These are phyloP conservation scores for Scolopax mira DNA, from an alignment of 2,113 vertebrate species.

Conservation along the genomic window DNA sequence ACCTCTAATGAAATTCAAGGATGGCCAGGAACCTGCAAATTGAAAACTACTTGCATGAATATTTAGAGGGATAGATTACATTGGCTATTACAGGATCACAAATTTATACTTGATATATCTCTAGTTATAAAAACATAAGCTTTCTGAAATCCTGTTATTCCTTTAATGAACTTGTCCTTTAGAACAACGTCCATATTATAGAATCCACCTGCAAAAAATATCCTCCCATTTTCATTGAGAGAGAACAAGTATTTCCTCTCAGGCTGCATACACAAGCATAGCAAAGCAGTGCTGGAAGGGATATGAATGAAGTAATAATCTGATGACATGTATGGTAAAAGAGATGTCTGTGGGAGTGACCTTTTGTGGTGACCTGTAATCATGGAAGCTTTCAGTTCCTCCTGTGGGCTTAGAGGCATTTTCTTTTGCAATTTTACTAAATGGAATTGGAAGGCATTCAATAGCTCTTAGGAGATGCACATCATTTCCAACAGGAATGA, in stretches of 20 bases:
- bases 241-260: background rate
- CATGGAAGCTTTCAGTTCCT: background rate
- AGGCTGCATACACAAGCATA: background rate
- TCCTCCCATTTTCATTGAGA: background rate
- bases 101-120: background rate
- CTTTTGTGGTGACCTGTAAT: background rate
- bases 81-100: background rate
- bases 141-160: background rate
- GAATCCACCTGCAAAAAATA: slow-evolving; percentile 7
- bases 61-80: background rate
- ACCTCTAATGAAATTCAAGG: background rate
- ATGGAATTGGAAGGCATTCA: background rate
- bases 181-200: background rate
- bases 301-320: background rate
- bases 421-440: background rate
- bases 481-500: background rate
- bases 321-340: background rate
- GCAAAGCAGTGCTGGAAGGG: background rate
- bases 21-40: background rate
- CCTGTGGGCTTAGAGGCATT: background rate
- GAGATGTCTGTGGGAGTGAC: background rate
- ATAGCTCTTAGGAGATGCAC: background rate
- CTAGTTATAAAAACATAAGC: background rate
- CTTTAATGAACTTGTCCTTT: background rate
- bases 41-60: background rate